Percentiles rank a stretch among this genome's conserved stretches.
Evolutionary conservation across 1,140 invertebrate genomes (phyloP).

Genomic region (Saccostrea glomerata): DNA sequence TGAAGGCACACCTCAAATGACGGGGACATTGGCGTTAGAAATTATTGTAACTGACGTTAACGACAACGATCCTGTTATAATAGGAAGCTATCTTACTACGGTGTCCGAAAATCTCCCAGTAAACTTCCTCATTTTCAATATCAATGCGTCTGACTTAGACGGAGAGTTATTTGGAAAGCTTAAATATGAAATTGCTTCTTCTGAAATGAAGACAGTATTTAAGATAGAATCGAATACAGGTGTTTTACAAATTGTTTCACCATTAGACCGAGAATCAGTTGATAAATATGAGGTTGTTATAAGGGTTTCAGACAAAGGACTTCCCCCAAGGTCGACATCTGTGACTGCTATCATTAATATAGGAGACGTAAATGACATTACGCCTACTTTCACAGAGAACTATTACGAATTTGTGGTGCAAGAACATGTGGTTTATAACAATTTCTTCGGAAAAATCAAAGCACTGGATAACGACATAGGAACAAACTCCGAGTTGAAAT

Average conservation of each 20-base stretch:
- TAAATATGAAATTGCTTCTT: slow-evolving; percentile 60
- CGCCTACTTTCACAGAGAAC: slow-evolving; percentile 56
- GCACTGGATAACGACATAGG: slow-evolving; percentile 63
- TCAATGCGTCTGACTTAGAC: slow-evolving; percentile 67
- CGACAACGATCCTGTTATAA: slow-evolving; percentile 63
- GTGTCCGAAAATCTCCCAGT: slow-evolving; percentile 64
- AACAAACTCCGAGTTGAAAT: slow-evolving; percentile 59
- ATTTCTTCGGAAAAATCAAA: slow-evolving; percentile 44
- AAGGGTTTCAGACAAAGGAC: slow-evolving; percentile 63
- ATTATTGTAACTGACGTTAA: slow-evolving; percentile 66
- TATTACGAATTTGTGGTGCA: slow-evolving; percentile 54
- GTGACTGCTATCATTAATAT: slow-evolving; percentile 61
- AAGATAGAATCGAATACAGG: slow-evolving; percentile 59
- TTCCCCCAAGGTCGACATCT: slow-evolving; percentile 40
- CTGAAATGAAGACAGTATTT: slow-evolving; percentile 63
- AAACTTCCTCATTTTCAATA: slow-evolving; percentile 61
- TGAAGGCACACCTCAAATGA: slow-evolving; percentile 51
- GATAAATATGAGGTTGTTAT: slow-evolving; percentile 57
- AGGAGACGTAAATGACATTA: slow-evolving; percentile 69
- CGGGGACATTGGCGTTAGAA: slow-evolving; percentile 64
- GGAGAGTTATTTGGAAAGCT: slow-evolving; percentile 63
- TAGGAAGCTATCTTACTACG: slow-evolving; percentile 59
- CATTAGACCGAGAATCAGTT: slow-evolving; percentile 64
- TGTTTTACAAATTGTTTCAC: slow-evolving; percentile 61
- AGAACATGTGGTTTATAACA: slow-evolving; percentile 54